Evolutionary conservation across 2,888 invertebrate genomes (phyloP).

Genomic region (Bursaphelenchus okinawaensis): DNA sequence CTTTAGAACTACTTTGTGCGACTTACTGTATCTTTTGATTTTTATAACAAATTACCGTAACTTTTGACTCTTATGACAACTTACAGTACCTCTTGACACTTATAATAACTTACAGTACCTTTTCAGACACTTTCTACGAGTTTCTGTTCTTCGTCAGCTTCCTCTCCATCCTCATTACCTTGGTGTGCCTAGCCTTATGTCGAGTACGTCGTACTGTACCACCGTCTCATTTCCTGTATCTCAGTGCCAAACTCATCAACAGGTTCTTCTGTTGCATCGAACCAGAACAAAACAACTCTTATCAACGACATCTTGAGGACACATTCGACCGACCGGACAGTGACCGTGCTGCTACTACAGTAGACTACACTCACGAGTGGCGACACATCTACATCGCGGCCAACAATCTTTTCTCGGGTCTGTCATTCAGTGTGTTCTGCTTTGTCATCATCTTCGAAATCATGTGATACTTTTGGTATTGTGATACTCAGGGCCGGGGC

Average conservation of each 20-base stretch:
- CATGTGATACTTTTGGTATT: slow-evolving; percentile 4
- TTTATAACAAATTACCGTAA: too few species aligned
- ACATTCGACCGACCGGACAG: slow-evolving; percentile 8
- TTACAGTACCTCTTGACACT: too few species aligned
- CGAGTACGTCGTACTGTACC: slow-evolving; percentile 46
- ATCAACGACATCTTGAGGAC: slow-evolving; percentile 41
- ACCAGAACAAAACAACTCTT: slow-evolving; percentile 44
- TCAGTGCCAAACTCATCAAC: slow-evolving; percentile 47
- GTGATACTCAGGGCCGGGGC: too few species aligned
- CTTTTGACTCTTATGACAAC: too few species aligned
- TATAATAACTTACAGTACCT: neutral
- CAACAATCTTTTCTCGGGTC: slow-evolving; percentile 50
- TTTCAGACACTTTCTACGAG: slow-evolving; percentile 53
- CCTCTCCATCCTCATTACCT: slow-evolving; percentile 42
- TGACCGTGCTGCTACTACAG: neutral
- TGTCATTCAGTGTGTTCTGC: slow-evolving; percentile 46
- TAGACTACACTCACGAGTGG: slow-evolving; percentile 53
- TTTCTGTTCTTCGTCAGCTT: slow-evolving; percentile 44
- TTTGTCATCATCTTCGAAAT: slow-evolving; percentile 41
- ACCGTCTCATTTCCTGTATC: slow-evolving; percentile 44
- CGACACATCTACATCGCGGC: slow-evolving; percentile 50
- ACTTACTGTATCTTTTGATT: too few species aligned
- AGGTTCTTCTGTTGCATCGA: slow-evolving; percentile 52
- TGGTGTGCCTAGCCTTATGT: slow-evolving; percentile 45
- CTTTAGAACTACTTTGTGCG: too few species aligned